Evolutionary conservation across 30 jellyfish, hydroid and myxozoan species (phyloP).

Genomic region (Hydra vulgaris): DNA sequence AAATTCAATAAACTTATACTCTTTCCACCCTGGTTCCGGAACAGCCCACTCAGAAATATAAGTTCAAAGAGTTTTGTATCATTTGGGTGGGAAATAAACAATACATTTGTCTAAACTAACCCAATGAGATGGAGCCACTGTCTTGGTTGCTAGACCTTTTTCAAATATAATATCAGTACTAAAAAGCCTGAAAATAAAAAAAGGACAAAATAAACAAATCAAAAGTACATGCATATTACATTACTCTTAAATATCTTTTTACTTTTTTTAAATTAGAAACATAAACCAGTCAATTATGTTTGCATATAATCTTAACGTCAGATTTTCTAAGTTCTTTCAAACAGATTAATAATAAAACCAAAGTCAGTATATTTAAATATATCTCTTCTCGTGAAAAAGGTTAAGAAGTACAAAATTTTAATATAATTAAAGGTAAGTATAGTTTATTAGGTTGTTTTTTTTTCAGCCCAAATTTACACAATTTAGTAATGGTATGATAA

Average conservation of each 20-base stretch:
- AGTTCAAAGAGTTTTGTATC: too few species aligned
- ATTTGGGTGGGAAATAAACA: constrained; percentile 6
- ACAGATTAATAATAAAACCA: background rate
- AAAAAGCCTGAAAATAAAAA: background rate
- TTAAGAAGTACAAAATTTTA: background rate
- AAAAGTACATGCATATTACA: background rate
- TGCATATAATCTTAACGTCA: background rate
- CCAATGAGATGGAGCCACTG: constrained; percentile 8
- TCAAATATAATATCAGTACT: background rate
- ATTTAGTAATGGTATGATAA: background rate
- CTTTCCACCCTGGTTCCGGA: constrained; percentile 9
- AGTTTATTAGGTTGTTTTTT: background rate
- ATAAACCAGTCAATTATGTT: background rate
- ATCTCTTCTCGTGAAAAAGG: background rate
- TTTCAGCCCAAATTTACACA: background rate
- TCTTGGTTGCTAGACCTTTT: background rate
- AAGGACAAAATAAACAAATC: background rate
- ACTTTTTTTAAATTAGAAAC: background rate
- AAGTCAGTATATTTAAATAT: background rate
- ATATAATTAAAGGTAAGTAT: background rate
- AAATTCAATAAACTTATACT: constrained; percentile 5
- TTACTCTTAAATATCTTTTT: background rate
- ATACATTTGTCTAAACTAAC: background rate
- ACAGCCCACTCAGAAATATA: constrained; percentile 10
- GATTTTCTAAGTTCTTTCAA: background rate